Evolutionary conservation across 2,113 vertebrate genomes (phyloP).

Genomic region (Oenanthe oenanthe): DNA sequence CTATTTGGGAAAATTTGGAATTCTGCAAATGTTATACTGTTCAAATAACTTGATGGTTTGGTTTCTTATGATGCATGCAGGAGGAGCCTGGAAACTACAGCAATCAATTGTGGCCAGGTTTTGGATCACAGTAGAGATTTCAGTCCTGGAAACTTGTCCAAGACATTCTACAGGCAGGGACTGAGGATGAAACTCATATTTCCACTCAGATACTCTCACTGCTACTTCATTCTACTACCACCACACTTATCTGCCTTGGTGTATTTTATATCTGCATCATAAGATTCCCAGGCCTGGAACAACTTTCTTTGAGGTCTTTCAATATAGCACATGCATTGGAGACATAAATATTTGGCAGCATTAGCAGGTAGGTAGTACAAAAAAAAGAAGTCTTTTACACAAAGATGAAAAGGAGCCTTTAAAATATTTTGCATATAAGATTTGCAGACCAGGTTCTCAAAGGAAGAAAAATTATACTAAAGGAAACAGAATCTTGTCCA

Average conservation of each 20-base stretch:
- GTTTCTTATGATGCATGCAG: constrained; percentile 12
- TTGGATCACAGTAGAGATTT: background rate
- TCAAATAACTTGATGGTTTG: background rate
- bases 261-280: background rate
- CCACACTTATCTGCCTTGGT: background rate
- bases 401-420: background rate
- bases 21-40: background rate
- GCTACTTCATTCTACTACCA: background rate
- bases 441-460: background rate
- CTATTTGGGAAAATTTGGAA: background rate
- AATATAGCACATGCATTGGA: accelerated
- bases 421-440: background rate
- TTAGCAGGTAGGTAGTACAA: background rate
- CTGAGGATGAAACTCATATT: background rate
- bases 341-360: background rate
- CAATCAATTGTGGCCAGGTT: constrained; percentile 8
- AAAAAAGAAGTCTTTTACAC: background rate
- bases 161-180: background rate
- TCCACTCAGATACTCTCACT: background rate
- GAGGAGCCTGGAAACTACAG: constrained; percentile 16
- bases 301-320: background rate
- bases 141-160: background rate
- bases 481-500: background rate
- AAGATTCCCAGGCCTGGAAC: background rate
- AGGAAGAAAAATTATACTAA: background rate